A percentile compares a stretch with the other conserved stretches of the same genome.
Conservation (phyloP, 1,140 invertebrate species). For the Drosophila hydei region DNA sequence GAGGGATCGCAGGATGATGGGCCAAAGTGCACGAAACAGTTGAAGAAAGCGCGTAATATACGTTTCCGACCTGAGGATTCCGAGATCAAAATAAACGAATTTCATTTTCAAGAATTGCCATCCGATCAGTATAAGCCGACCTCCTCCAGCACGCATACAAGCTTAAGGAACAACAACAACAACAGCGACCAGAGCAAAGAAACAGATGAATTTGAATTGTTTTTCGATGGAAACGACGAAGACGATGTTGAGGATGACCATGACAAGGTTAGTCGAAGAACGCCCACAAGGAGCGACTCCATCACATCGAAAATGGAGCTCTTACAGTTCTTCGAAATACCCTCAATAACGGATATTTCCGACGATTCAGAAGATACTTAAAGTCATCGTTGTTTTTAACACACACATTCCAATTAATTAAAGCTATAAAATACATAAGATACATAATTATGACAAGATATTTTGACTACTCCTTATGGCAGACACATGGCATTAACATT, state of each 20-base stretch:
- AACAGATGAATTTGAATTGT: background rate
- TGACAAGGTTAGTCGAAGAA: background rate
- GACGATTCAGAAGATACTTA: background rate
- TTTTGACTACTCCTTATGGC: slow-evolving; percentile 11
- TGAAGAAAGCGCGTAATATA: slow-evolving; percentile 18
- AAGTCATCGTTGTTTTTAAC: background rate
- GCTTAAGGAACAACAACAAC: too few species aligned
- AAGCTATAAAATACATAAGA: slow-evolving; percentile 8
- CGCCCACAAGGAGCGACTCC: slow-evolving; percentile 8
- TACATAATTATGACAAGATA: slow-evolving; percentile 20
- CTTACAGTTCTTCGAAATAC: slow-evolving; percentile 19
- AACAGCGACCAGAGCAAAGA: background rate
- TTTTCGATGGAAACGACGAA: slow-evolving; percentile 2
- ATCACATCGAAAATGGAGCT: slow-evolving; percentile 28
- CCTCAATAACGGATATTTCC: slow-evolving; percentile 28
- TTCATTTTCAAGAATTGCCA: background rate
- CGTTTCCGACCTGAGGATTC: slow-evolving; percentile 11
- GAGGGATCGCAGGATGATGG: background rate
- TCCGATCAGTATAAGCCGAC: background rate
- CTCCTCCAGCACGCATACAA: background rate
- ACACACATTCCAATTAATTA: slow-evolving; percentile 3
- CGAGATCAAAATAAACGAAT: background rate
- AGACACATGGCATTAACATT: slow-evolving; percentile 18
- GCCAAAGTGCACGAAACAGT: background rate
- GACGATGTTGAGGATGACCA: slow-evolving; percentile 12